Evolutionary conservation across 2,797 vertebrate genomes (phyloP), one percentile per base, ranked within the genome.

Genomic region (Borostomias antarcticus): DNA sequence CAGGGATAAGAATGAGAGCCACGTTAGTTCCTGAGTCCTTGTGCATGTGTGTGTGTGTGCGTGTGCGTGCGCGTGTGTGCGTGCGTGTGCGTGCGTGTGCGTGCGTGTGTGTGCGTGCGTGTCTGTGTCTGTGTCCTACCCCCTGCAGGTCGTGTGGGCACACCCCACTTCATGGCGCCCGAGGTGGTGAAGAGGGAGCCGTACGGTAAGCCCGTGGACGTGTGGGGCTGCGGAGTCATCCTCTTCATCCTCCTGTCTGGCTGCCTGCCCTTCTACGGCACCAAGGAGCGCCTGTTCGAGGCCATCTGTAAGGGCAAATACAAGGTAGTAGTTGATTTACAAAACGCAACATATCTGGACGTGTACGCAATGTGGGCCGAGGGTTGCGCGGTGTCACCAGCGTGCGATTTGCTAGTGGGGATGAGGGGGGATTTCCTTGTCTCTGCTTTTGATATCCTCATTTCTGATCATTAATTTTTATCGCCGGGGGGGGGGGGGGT

Each of bases 221-320:
- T 96, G 66, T 96, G 95, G 95, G 95, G 95, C 69, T 96, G 95
- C 51, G 95, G 95, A 0, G 95, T 96, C 66, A 96, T 96, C 75
- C 93, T 95, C 75, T 96, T 95, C 87, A 96, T 96, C 83, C 89
- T 95, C 64, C 91, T 96, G 56, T 95, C 94, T 0, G 95, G 95
- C 81, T 95, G 95, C 85, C 91, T 96, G 84, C 95, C 95, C 82
- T 96, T 96, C 87, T 95, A 96, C 54, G 94, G 94, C 90, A 96
- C 94, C 73, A 95, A 94, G 88, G 94, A 96, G 79, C 90, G 94
- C 82, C 91, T 96, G 78, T 96, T 96, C 85, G 94, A 96, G 88
- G 94, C 92, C 78, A 95, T 96, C 86, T 94, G 95, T 80, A 95
- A 95, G 89, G 95, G 94, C 84, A 95, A 94, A 92, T 95, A 96